Base-by-base conservation (phyloP, 1,140 invertebrate genomes). In the Meteorus sp. region DNA sequence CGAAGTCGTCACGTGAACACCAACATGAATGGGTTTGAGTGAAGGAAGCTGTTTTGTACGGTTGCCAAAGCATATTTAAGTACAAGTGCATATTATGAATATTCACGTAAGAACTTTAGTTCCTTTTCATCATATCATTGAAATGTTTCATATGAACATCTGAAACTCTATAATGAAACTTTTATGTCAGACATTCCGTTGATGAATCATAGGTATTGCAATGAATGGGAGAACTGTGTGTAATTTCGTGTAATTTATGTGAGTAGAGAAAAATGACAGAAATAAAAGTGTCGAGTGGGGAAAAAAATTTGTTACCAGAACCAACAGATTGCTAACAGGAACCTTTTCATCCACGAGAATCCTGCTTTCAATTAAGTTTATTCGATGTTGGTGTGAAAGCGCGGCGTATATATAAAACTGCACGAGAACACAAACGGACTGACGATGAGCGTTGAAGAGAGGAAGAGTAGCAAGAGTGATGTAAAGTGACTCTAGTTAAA, bases 1-100 rank as follows among this genome's bases (percentile, higher is more conserved):
- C 15, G 25, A 33, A 52, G 50, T 19, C 15, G 50, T 37, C n/a
- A 52, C 50, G 29, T 52, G 29, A n/a, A n/a, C 25, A 11, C 8
- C 6, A 17, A 29, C 31, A 11, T 37, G 31, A 35, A 52, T 35
- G 27, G 25, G 50, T 5, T 23, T 27, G 11, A 23, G 44, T 35
- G 9, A 35, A 23, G 43, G 23, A 45, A 35, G 22, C 25, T 52
- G 33, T 50, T 13, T 13, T 27, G 8, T 45, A 33, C 3, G 13
- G 8, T n/a, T 3, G 15, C 15, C 15, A 9, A n/a, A n/a, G 3
- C 15, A 3, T 39, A 11, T 39, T n/a, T 39, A 39, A n/a, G n/a
- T n/a, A n/a, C n/a, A n/a, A n/a, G n/a, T 39, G 35, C 35, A 39
- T n/a, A n/a, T n/a, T n/a, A n/a, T n/a, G n/a, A n/a, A n/a, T n/a